A percentile compares a stretch with the other conserved stretches of the same genome.
phyloP scores from a whole-genome alignment of 2,888 invertebrate species.

The Cephus rjabovi region DNA sequence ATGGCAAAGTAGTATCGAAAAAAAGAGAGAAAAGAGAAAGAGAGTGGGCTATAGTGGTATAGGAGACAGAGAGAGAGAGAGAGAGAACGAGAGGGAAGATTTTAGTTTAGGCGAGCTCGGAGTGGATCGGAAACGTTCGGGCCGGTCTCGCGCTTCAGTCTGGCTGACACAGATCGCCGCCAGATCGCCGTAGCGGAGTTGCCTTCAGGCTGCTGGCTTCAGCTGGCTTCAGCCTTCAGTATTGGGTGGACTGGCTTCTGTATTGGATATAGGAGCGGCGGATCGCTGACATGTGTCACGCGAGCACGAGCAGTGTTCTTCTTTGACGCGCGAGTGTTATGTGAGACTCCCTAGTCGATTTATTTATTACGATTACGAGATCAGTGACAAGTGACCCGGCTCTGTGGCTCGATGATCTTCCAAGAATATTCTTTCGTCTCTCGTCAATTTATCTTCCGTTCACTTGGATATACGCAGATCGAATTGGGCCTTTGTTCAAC shows the following conservation, averaged over 20 bases:
- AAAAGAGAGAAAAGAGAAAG: background rate
- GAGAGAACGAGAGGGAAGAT: background rate
- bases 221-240: conserved; percentile 32
- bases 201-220: conserved; percentile 12
- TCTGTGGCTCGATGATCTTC: background rate
- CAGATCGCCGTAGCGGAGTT: conserved; percentile 17
- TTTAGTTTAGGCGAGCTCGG: conserved; percentile 6
- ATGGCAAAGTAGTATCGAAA: background rate
- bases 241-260: conserved; percentile 44
- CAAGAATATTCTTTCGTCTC: background rate
- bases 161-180: background rate
- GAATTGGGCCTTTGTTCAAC: background rate
- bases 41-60: background rate
- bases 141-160: conserved; percentile 7
- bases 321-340: background rate
- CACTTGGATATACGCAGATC: background rate
- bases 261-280: conserved; percentile 36
- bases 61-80: background rate
- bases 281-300: conserved; percentile 44
- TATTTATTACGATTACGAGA: conserved; percentile 22
- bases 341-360: conserved; percentile 22
- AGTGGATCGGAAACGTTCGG: conserved; percentile 27
- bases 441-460: background rate
- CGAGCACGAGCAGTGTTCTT: conserved; percentile 35
- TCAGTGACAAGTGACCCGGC: background rate